These are phyloP conservation scores for Oryctolagus cuniculus DNA, from an alignment of 2,113 vertebrate genomes.

Conservation along the genomic window mOryCun1.1 NC_091438.1:67370001-67370500, in stretches of 20 bases:
- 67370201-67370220: background rate
- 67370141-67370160: background rate
- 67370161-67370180: background rate
- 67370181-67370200: background rate
- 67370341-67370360: background rate
- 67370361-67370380: slow-evolving; percentile 2
- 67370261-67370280: background rate
- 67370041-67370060: background rate
- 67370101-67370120: background rate
- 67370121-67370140: background rate
- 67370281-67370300: background rate
- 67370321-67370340: slow-evolving; percentile 16
- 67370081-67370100: background rate
- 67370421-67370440: background rate
- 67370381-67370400: background rate
- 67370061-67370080: background rate
- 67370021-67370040: background rate
- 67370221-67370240: background rate
- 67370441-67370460: background rate
- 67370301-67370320: background rate
- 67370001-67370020: background rate
- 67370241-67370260: background rate
- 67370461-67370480: background rate
- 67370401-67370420: background rate
- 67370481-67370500: too few species aligned